A percentile compares a stretch with the other conserved stretches of the same genome.
Conservation (phyloP, 1,140 invertebrate genomes). For the Lepidurus apus region DNA sequence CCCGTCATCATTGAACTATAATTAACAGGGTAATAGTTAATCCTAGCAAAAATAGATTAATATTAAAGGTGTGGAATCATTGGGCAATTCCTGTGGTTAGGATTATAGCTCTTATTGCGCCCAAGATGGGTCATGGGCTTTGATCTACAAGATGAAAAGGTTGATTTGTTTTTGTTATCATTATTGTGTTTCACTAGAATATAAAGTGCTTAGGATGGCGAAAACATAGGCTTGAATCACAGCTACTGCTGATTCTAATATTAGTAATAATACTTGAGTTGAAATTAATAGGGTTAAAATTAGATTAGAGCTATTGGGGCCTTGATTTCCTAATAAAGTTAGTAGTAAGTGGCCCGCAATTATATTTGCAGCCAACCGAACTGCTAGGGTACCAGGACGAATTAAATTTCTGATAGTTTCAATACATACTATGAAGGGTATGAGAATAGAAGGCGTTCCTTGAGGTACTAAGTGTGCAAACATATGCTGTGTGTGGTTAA, state of each 20-base stretch:
- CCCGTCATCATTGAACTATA: slow-evolving; percentile 59
- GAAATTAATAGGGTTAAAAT: slow-evolving; percentile 45
- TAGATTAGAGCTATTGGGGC: slow-evolving; percentile 38
- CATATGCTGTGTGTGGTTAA: slow-evolving; percentile 48
- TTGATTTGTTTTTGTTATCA: slow-evolving; percentile 38
- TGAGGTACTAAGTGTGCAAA: slow-evolving; percentile 56
- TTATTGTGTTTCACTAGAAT: slow-evolving; percentile 48
- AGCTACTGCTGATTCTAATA: slow-evolving; percentile 49
- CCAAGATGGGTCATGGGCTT: slow-evolving; percentile 52
- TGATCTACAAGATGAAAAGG: slow-evolving; percentile 41
- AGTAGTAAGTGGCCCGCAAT: slow-evolving; percentile 59
- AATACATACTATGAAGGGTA: slow-evolving; percentile 48
- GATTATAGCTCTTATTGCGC: slow-evolving; percentile 46
- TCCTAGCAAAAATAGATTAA: slow-evolving; percentile 46
- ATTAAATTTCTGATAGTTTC: slow-evolving; percentile 49
- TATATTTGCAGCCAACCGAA: slow-evolving; percentile 62
- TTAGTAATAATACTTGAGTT: slow-evolving; percentile 50
- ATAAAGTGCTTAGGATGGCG: slow-evolving; percentile 49
- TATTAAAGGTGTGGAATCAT: slow-evolving; percentile 49
- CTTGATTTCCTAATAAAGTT: slow-evolving; percentile 50
- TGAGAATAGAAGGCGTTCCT: slow-evolving; percentile 52
- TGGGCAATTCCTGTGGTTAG: slow-evolving; percentile 46
- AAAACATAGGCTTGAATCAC: slow-evolving; percentile 56
- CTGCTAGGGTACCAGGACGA: slow-evolving; percentile 56
- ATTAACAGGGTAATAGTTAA: slow-evolving; percentile 47